Evolutionary conservation across 1,140 invertebrate species (phyloP).

Genomic region (Ceratina japonica): DNA sequence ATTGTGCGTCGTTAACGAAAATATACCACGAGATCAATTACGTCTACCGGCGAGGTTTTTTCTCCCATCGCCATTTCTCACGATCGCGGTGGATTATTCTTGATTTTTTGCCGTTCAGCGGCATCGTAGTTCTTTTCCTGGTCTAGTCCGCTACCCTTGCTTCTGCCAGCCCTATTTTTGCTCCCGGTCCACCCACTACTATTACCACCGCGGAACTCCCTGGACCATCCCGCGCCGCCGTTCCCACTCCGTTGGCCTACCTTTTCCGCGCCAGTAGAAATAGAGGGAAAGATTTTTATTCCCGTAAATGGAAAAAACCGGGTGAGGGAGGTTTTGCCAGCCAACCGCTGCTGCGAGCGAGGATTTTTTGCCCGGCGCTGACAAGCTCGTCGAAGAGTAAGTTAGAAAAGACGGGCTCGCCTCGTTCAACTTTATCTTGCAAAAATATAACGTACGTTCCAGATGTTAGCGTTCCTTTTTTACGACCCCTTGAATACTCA

Average conservation of each 20-base stretch:
- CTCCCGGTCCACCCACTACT: constrained; percentile 34
- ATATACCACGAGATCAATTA: background rate
- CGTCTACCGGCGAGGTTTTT: constrained; percentile 12
- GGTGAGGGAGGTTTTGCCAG: constrained; percentile 62
- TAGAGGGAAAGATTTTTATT: constrained; percentile 65
- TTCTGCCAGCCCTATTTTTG: constrained; percentile 64
- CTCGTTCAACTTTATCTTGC: constrained; percentile 11
- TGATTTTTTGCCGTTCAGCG: constrained; percentile 34
- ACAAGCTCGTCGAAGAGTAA: constrained; percentile 33
- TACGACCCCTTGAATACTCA: no score
- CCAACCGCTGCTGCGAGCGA: constrained; percentile 59
- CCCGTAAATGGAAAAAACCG: constrained; percentile 59
- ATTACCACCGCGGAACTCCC: constrained; percentile 4
- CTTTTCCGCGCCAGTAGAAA: constrained; percentile 55
- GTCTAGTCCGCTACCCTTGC: constrained; percentile 28
- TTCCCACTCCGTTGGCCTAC: constrained; percentile 31
- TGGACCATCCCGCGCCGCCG: background rate
- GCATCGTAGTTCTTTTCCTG: constrained; percentile 49
- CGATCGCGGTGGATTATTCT: constrained; percentile 5
- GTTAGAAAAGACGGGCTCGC: constrained; percentile 19
- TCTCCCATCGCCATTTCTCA: constrained; percentile 32
- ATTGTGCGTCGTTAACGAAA: background rate
- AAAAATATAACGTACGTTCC: background rate
- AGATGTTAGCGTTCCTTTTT: background rate
- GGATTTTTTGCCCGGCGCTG: constrained; percentile 55